Conservation (phyloP, 2,113 vertebrate genomes). For the Trochalopteron elliotii region DNA sequence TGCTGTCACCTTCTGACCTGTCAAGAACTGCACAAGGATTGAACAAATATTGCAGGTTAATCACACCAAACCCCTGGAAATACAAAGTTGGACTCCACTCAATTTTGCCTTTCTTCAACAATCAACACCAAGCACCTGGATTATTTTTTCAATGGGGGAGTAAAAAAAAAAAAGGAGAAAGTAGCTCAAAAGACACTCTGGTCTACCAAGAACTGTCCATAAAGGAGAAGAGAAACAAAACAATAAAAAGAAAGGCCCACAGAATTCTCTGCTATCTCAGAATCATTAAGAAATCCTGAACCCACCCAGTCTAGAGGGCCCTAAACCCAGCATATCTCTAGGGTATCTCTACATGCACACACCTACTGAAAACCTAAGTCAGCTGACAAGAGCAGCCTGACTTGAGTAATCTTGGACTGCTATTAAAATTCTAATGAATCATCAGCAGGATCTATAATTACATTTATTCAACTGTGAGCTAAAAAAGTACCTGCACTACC, state of each 20-base stretch:
- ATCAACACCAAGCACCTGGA: not conserved
- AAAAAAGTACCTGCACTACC: not conserved
- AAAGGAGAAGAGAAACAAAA: not conserved
- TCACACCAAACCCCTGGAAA: not conserved
- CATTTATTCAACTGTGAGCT: not conserved
- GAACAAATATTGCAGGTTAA: not conserved
- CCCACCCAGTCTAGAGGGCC: not conserved
- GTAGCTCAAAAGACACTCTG: not conserved
- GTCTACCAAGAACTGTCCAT: not conserved
- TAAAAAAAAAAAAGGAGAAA: not conserved
- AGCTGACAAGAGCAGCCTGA: not conserved
- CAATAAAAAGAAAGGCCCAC: not conserved
- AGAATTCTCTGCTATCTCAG: not conserved
- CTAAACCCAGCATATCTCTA: not conserved
- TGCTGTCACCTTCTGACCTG: conserved; percentile 89
- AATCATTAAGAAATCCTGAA: not conserved
- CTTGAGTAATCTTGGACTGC: not conserved
- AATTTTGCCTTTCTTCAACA: not conserved
- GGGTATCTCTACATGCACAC: not conserved
- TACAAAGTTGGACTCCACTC: not conserved
- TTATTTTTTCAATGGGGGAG: fast-evolving
- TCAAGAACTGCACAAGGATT: conserved; percentile 81
- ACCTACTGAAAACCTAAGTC: not conserved
- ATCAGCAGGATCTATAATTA: not conserved
- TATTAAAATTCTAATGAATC: not conserved